A percentile compares a stretch with the other conserved stretches of the same genome.
These are phyloP conservation scores for Ptychodera flava DNA, from an alignment of 35 echinoderm and acorn worm genomes.

Conservation along the genomic window DNA sequence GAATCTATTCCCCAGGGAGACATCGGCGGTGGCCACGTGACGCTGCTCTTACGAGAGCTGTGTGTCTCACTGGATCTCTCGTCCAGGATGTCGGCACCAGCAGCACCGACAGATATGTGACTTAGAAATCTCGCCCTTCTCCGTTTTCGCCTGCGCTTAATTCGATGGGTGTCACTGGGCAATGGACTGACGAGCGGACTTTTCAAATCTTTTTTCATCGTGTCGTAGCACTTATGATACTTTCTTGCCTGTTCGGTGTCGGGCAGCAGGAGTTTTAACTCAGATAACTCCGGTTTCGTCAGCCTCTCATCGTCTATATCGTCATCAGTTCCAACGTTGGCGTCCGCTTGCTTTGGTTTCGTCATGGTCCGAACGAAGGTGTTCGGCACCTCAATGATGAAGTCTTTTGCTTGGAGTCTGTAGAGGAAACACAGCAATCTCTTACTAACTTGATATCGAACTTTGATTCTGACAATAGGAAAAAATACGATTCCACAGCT, in stretches of 20 bases:
- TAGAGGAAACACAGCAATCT: too few relatives aligned
- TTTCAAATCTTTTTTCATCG: neutral
- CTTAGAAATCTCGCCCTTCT: neutral
- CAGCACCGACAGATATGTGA: neutral
- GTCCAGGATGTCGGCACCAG: neutral
- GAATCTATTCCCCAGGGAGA: neutral
- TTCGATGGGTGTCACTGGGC: too few relatives aligned
- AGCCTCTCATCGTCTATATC: neutral
- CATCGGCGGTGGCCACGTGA: neutral
- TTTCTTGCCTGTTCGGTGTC: neutral
- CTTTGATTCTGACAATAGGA: too few relatives aligned
- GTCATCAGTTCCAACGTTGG: neutral
- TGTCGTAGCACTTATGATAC: neutral
- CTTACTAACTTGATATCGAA: too few relatives aligned
- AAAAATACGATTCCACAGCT: too few relatives aligned
- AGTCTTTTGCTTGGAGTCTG: neutral
- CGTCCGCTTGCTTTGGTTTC: neutral
- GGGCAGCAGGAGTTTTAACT: neutral
- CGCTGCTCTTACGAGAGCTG: neutral
- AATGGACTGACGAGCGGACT: neutral
- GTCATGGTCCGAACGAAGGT: neutral
- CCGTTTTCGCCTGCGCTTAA: neutral
- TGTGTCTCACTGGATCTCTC: neutral
- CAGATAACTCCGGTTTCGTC: neutral
- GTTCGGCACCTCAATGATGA: neutral